These are phyloP conservation scores for Balaeniceps rex DNA, from an alignment of 2,113 vertebrate genomes.

Conservation along the genomic window DNA sequence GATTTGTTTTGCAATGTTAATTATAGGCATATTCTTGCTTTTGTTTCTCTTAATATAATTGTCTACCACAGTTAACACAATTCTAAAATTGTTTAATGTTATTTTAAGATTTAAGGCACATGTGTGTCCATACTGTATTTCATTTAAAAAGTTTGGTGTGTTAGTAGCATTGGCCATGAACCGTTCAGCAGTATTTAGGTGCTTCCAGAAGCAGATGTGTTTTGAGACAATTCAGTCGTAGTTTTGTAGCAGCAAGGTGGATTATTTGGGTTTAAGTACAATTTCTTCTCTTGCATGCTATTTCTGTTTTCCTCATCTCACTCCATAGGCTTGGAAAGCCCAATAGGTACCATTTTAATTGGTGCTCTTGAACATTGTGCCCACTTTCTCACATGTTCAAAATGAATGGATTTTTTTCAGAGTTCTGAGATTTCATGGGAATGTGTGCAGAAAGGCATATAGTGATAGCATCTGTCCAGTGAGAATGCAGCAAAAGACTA, in stretches of 20 bases:
- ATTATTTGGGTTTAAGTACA: background rate
- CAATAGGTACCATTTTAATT: background rate
- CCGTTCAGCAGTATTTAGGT: background rate
- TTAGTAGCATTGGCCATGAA: background rate
- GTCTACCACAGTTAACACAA: background rate
- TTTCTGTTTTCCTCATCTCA: background rate
- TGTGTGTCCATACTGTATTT: background rate
- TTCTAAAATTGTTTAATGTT: background rate
- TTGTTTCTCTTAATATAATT: background rate
- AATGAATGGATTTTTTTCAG: background rate
- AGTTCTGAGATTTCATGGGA: constrained; percentile 10
- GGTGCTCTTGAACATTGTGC: background rate
- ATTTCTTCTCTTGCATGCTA: background rate
- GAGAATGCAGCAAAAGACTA: background rate
- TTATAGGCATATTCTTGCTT: background rate
- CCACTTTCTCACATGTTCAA: background rate
- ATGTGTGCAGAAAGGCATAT: background rate
- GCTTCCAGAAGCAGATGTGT: background rate
- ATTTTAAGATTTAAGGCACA: background rate
- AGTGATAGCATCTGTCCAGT: constrained; percentile 5
- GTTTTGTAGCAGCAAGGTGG: background rate
- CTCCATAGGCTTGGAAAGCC: background rate
- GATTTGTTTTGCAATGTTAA: background rate
- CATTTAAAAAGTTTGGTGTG: background rate
- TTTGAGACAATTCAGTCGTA: background rate